Evolutionary conservation across 1,140 invertebrate genomes (phyloP), one percentile per base, ranked within the genome.

Genomic region (Bursaphelenchus mucronatus): DNA sequence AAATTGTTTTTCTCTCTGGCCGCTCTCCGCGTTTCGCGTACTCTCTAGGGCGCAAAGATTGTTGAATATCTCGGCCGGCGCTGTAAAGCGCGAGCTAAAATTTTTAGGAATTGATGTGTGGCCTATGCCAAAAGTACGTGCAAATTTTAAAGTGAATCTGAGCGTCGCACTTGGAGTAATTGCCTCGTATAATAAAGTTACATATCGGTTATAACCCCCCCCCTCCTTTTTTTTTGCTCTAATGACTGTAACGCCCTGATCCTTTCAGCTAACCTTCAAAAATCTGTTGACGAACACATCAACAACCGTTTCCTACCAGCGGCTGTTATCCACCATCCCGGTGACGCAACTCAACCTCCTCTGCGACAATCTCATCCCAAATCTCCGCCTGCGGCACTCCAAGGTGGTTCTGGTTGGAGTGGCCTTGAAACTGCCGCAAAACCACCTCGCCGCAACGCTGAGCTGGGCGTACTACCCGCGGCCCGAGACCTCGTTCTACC

Each of bases 401-500:
- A 74, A 45, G 10, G 66, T 73, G n/a, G 43, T 66, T 15, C 44
- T 74, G n/a, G 66, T 74, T 15, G 73, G 73, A n/a, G 44, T 74
- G 17, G 71, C 73, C n/a, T 50, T 74, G 43, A 46, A 62, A 39
- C 21, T 39, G 30, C 61, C 66, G 19, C 65, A 73, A 39, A 66
- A 55, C 47, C 52, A 59, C 3, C 56, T 68, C 11, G 64, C 69
- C 40, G 44, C 52, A 41, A 40, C 64, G 51, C 52, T 75, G 21
- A 71, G 64, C 55, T 74, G 73, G 73, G 66, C 71, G 40, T 74
- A 74, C 51, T 74, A 76, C 63, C 73, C 73, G 8, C 57, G 59
- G 40, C 40, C 57, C 5, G 4, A 59, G 19, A 68, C 64, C 54
- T 40, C 65, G 10, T 74, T 74, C 44, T 75, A 75, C 30, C 52